A percentile compares a stretch with the other conserved stretches of the same genome.
phyloP scores from a whole-genome alignment of 1,140 invertebrate genomes.

The Acromyrmex echinatior region DNA sequence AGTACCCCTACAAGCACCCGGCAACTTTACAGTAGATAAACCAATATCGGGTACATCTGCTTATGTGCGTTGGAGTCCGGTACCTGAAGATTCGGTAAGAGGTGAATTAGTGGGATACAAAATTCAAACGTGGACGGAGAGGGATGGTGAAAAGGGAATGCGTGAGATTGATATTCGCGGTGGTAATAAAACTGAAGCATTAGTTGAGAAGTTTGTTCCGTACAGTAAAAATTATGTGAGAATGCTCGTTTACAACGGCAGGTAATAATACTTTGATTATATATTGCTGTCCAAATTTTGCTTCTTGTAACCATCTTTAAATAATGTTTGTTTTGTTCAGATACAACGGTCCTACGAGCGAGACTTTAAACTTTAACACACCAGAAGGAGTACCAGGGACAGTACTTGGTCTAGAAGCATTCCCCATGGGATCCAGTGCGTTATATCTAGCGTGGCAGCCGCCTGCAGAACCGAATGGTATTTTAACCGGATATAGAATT shows the following conservation, averaged over 20 bases:
- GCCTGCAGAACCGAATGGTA: slow-evolving; percentile 97
- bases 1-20: slow-evolving; percentile 93
- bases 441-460: slow-evolving; percentile 96
- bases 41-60: slow-evolving; percentile 92
- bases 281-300: neutral
- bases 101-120: slow-evolving; percentile 99
- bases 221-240: slow-evolving; percentile 96
- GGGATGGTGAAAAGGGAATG: slow-evolving; percentile 90
- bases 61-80: slow-evolving; percentile 94
- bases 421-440: slow-evolving; percentile 95
- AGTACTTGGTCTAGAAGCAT: slow-evolving; percentile 93
- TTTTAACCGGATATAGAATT: slow-evolving; percentile 96
- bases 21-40: slow-evolving; percentile 93
- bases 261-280: slow-evolving; percentile 76
- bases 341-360: slow-evolving; percentile 96
- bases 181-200: slow-evolving; percentile 90
- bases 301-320: neutral
- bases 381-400: slow-evolving; percentile 97
- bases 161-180: slow-evolving; percentile 94
- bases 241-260: slow-evolving; percentile 96
- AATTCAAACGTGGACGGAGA: slow-evolving; percentile 97
- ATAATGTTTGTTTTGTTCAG: slow-evolving; percentile 70
- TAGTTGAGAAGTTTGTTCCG: slow-evolving; percentile 96
- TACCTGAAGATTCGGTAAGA: slow-evolving; percentile 91
- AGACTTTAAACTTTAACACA: slow-evolving; percentile 94